A percentile compares a stretch with the other conserved stretches of the same genome.
These are phyloP conservation scores for Hoplodrina ambigua DNA, from an alignment of 2,888 invertebrate species.

Conservation along the genomic window DNA sequence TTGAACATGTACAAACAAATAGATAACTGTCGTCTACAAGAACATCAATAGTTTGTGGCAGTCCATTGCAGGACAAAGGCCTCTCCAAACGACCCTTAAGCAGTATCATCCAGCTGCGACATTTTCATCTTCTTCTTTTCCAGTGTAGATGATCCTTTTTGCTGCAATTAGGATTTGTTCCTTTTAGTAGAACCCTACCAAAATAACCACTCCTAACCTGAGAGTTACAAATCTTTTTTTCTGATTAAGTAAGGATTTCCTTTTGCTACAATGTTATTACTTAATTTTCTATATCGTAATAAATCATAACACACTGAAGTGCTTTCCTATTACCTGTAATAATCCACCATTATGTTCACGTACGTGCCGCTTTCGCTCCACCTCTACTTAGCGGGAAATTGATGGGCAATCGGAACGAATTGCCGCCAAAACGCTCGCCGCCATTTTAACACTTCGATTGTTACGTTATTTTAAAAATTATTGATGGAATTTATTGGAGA, in stretches of 20 bases:
- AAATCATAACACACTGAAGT: conserved; percentile 57
- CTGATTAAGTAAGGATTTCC: not conserved
- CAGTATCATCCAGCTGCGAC: not conserved
- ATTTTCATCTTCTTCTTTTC: too few relatives aligned
- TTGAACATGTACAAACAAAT: not conserved
- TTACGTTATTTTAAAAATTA: conserved; percentile 46
- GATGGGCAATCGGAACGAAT: conserved; percentile 59
- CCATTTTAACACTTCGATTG: conserved; percentile 55
- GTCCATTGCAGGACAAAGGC: not conserved
- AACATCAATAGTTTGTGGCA: too few relatives aligned
- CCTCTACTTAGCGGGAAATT: conserved; percentile 60
- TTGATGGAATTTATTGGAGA: conserved; percentile 39
- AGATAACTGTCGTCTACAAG: too few relatives aligned
- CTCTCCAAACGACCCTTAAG: not conserved
- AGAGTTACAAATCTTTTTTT: not conserved
- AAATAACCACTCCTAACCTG: not conserved
- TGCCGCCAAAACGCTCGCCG: conserved; percentile 42
- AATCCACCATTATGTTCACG: conserved; percentile 56
- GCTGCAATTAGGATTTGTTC: too few relatives aligned
- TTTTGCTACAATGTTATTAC: not conserved
- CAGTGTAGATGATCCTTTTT: too few relatives aligned
- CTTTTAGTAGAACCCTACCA: not conserved
- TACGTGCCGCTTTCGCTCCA: conserved; percentile 55
- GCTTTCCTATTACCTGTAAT: conserved; percentile 65
- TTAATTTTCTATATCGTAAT: conserved; percentile 23